phyloP scores from a whole-genome alignment of 2,797 vertebrate genomes.

The Sebastes minor region DNA sequence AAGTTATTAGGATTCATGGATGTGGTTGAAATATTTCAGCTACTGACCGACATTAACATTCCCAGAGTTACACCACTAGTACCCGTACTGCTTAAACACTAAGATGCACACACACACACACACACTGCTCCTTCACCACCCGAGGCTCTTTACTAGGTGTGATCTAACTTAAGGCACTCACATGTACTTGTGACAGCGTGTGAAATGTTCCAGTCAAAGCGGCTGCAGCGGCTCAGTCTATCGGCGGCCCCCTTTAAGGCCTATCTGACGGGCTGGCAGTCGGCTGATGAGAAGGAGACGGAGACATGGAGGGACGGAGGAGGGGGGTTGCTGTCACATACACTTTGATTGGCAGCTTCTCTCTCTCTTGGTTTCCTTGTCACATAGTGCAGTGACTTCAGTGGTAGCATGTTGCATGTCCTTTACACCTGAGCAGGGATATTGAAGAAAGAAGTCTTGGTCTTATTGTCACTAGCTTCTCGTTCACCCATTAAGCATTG shows the following conservation, averaged over 20 bases:
- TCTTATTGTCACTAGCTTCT: background rate
- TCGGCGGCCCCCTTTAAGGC: slow-evolving; percentile 58
- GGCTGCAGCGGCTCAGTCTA: slow-evolving; percentile 58
- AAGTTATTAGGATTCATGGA: background rate
- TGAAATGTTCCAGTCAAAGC: slow-evolving; percentile 70
- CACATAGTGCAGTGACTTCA: background rate
- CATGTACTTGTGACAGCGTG: slow-evolving; percentile 66
- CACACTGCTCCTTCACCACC: slow-evolving; percentile 22
- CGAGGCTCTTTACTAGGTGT: slow-evolving; percentile 50
- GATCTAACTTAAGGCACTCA: slow-evolving; percentile 63
- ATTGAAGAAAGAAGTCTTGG: background rate
- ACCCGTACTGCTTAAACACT: background rate
- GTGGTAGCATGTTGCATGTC: background rate
- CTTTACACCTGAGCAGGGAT: background rate
- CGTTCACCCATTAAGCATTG: background rate
- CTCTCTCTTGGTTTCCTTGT: background rate
- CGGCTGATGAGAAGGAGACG: slow-evolving; percentile 58
- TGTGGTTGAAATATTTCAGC: background rate
- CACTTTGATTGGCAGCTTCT: slow-evolving; percentile 47
- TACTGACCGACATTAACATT: background rate
- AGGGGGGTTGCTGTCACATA: slow-evolving; percentile 11
- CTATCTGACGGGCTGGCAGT: slow-evolving; percentile 69
- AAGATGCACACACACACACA: background rate
- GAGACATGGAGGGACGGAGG: slow-evolving; percentile 1
- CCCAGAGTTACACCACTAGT: background rate